Percentiles rank a stretch among this genome's conserved stretches.
Conservation (phyloP, 2,888 invertebrate species). For the Cataglyphis albicans region DNA sequence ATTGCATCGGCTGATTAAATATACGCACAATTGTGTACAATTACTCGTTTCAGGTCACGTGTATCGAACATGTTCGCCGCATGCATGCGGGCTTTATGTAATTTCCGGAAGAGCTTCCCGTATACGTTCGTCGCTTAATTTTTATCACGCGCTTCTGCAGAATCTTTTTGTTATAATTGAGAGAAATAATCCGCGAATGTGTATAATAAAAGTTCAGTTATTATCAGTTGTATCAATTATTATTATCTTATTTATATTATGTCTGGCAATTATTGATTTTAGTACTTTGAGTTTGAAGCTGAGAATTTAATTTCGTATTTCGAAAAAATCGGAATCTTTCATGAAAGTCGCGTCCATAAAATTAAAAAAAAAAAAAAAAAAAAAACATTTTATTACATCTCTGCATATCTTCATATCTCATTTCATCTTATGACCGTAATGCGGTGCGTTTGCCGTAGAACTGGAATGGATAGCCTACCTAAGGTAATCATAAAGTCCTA, state of each 20-base stretch:
- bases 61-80: conserved; percentile 9
- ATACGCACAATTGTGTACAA: conserved; percentile 20
- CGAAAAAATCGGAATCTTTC: not conserved
- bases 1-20: conserved; percentile 31
- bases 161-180: not conserved
- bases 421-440: not conserved
- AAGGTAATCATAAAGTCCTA: conserved; percentile 32
- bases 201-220: not conserved
- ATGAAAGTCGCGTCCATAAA: not conserved
- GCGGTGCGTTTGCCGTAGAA: conserved; percentile 16
- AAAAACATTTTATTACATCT: not conserved
- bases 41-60: conserved; percentile 50
- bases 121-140: conserved; percentile 3
- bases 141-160: not conserved
- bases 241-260: not conserved
- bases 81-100: conserved; percentile 44
- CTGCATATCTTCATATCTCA: not conserved
- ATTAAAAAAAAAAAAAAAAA: not conserved
- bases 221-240: not conserved
- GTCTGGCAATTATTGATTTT: not conserved
- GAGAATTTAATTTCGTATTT: not conserved
- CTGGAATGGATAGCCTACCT: conserved; percentile 35
- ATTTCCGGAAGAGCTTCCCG: conserved; percentile 43
- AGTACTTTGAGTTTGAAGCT: not conserved
- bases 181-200: not conserved